phyloP scores from a whole-genome alignment of 2,888 invertebrate genomes.

The Ephialtes manifestator region DNA sequence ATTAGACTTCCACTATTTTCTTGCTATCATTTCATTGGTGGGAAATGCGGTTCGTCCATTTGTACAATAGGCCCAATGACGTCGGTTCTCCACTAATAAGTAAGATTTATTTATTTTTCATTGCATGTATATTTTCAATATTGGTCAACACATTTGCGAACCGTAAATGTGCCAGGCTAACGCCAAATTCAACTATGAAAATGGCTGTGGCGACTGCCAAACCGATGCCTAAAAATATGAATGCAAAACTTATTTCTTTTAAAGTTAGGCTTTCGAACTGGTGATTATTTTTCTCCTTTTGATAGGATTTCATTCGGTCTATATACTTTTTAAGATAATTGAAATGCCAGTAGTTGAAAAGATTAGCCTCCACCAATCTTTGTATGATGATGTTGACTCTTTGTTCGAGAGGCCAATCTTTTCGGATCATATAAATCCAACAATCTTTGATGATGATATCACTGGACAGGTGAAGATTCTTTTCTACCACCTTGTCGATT shows the following conservation, averaged over 20 bases:
- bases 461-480: conserved; percentile 14
- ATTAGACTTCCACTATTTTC: no score
- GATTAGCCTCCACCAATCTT: not conserved
- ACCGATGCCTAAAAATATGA: not conserved
- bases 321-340: not conserved
- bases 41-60: no score
- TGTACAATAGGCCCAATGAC: no score
- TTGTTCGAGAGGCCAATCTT: not conserved
- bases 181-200: not conserved
- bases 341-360: not conserved
- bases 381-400: not conserved
- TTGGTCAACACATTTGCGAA: no score
- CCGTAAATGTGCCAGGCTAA: no score
- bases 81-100: no score
- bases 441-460: not conserved
- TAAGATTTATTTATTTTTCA: no score
- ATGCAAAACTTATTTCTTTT: not conserved
- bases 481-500: not conserved
- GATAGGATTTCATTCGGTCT: not conserved
- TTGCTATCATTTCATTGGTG: no score
- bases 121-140: no score
- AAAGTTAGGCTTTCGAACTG: not conserved
- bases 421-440: not conserved
- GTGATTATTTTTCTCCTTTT: not conserved
- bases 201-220: not conserved